Conservation (phyloP, 2,797 vertebrate species). For the Thripadectes ignobilis region DNA sequence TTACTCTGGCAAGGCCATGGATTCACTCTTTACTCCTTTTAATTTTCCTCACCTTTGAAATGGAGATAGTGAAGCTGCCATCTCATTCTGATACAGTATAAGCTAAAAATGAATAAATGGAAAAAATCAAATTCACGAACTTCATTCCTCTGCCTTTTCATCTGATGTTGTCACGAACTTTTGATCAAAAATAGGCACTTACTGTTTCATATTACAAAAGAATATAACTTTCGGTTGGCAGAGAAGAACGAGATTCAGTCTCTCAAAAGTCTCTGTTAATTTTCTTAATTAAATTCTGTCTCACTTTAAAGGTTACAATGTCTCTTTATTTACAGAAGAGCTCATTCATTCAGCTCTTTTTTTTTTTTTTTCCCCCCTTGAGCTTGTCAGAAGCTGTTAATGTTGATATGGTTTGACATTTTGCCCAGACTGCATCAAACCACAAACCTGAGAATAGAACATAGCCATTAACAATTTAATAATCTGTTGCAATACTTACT, state of each 20-base stretch:
- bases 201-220: not conserved
- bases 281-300: constrained; percentile 51
- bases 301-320: constrained; percentile 44
- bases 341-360: constrained; percentile 31
- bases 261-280: constrained; percentile 37
- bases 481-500: constrained; percentile 49
- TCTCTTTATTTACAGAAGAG: constrained; percentile 57
- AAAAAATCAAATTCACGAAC: not conserved
- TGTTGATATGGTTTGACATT: constrained; percentile 61
- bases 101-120: not conserved
- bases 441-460: constrained; percentile 62
- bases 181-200: not conserved
- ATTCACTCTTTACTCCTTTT: not conserved
- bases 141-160: not conserved
- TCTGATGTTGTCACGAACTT: not conserved
- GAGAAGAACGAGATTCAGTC: not conserved
- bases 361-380: not conserved
- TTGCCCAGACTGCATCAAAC: constrained; percentile 55
- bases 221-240: not conserved
- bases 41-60: not conserved
- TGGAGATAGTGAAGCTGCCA: not conserved
- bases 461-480: constrained; percentile 67
- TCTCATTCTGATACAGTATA: not conserved
- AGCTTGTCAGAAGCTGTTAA: constrained; percentile 64
- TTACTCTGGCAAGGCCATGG: not conserved